These are phyloP conservation scores for Ataeniobius toweri DNA, from an alignment of 2,797 vertebrate genomes.

Conservation along the genomic window DNA sequence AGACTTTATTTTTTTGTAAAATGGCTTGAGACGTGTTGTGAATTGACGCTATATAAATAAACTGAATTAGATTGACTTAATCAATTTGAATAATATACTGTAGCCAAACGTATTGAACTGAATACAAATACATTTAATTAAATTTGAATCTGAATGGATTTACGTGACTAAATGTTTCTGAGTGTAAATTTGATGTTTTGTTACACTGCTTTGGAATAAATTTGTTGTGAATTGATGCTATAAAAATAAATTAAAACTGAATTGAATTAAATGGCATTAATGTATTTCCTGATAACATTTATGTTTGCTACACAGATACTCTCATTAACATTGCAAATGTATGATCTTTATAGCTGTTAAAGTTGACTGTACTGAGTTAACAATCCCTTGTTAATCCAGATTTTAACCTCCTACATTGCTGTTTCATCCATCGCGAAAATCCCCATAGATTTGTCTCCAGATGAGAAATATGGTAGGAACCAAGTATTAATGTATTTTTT, in stretches of 20 bases:
- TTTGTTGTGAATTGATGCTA: not conserved
- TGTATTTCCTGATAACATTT: slow-evolving; percentile 7
- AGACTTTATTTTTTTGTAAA: too few relatives aligned
- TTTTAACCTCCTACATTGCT: slow-evolving; percentile 24
- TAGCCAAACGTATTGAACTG: not conserved
- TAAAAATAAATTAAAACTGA: not conserved
- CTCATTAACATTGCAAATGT: not conserved
- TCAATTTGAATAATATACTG: not conserved
- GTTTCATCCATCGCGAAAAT: slow-evolving; percentile 34
- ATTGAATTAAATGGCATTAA: not conserved
- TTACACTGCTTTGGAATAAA: not conserved
- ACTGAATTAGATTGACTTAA: not conserved
- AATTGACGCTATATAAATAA: too few relatives aligned
- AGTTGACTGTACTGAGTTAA: slow-evolving; percentile 36
- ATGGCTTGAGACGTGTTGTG: too few relatives aligned
- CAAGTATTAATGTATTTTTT: not conserved
- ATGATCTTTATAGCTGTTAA: slow-evolving; percentile 21
- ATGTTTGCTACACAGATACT: slow-evolving; percentile 15
- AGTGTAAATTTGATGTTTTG: not conserved
- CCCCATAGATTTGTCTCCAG: slow-evolving; percentile 10
- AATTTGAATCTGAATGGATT: not conserved
- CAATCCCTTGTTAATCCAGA: slow-evolving; percentile 43
- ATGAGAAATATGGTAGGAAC: not conserved
- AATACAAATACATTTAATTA: not conserved
- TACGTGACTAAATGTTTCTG: not conserved